phyloP scores from a whole-genome alignment of 2,888 invertebrate genomes.

The Drosophila sordidula region DNA sequence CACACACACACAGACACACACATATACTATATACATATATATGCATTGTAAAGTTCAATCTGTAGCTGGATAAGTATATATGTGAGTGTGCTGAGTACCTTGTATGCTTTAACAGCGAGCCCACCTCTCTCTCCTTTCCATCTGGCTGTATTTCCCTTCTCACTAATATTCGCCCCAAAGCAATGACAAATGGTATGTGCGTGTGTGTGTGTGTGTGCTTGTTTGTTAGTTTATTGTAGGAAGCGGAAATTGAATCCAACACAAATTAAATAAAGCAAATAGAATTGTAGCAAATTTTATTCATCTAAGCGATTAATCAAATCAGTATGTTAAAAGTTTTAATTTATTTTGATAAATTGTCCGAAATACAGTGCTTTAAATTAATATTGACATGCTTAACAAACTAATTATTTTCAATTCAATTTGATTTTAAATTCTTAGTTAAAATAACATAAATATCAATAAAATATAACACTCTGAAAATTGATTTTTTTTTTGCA shows the following conservation, averaged over 20 bases:
- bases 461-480: background rate
- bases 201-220: background rate
- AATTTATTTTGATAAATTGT: constrained; percentile 19
- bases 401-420: background rate
- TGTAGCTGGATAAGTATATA: constrained; percentile 22
- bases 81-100: constrained; percentile 14
- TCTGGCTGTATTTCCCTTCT: background rate
- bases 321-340: constrained; percentile 37
- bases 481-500: too few species aligned
- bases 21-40: constrained; percentile 9
- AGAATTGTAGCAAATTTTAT: constrained; percentile 26
- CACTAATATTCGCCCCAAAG: constrained; percentile 10
- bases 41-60: constrained; percentile 31
- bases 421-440: background rate
- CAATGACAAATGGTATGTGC: constrained; percentile 33
- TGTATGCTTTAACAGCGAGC: constrained; percentile 36
- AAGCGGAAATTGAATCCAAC: constrained; percentile 38
- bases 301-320: constrained; percentile 28
- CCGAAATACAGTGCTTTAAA: background rate
- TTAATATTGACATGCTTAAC: constrained; percentile 1
- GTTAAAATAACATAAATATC: background rate
- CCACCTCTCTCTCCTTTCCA: background rate
- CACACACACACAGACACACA: constrained; percentile 24
- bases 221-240: constrained; percentile 36
- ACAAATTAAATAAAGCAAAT: constrained; percentile 53